phyloP scores from a whole-genome alignment of 92 coral and sea anemone genomes.

The Parazoanthus swiftii region DNA sequence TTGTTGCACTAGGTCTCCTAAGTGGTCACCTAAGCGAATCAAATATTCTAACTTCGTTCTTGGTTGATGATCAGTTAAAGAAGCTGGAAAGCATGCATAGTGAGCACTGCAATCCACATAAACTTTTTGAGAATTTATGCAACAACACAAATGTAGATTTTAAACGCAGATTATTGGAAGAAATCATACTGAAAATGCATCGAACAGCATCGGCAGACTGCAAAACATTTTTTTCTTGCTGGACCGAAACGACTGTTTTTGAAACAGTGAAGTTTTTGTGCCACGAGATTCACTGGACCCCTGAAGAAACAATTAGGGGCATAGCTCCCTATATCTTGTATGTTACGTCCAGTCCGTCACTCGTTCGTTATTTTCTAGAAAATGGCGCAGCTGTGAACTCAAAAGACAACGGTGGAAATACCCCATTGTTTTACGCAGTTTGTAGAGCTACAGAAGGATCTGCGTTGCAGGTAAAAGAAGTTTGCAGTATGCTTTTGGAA shows the following conservation, averaged over 20 bases:
- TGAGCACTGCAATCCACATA: neutral
- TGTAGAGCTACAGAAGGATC: neutral
- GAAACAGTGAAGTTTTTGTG: neutral
- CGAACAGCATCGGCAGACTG: neutral
- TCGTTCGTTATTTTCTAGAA: neutral
- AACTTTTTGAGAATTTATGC: neutral
- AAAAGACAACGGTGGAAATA: neutral
- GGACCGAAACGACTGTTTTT: neutral
- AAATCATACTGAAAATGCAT: neutral
- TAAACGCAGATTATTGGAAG: neutral
- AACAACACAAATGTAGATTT: neutral
- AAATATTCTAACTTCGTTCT: neutral
- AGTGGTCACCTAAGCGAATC: neutral
- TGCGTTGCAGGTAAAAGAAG: neutral
- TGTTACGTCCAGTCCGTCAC: neutral
- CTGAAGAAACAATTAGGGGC: neutral
- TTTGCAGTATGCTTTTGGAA: neutral
- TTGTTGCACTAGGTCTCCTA: neutral
- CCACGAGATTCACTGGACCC: neutral
- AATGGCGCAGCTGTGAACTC: neutral
- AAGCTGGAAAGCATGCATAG: neutral
- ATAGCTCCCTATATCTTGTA: neutral
- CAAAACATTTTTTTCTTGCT: neutral
- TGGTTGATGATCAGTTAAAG: neutral
- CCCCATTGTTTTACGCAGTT: constrained; percentile 3